These are phyloP conservation scores for Alligator sinensis DNA, from an alignment of 2,113 vertebrate species.

Conservation along the genomic window DNA sequence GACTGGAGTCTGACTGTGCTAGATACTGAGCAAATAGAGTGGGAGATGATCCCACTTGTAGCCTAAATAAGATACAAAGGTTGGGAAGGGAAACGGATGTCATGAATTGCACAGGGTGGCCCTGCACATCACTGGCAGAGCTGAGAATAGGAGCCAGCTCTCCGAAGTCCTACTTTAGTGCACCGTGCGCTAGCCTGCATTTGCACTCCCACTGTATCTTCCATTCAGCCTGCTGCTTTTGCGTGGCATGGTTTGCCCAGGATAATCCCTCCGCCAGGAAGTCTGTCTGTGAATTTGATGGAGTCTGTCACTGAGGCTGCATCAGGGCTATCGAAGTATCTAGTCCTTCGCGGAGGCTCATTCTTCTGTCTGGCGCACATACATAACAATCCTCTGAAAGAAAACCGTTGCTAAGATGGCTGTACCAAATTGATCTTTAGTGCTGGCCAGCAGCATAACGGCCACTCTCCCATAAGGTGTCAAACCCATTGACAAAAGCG, in stretches of 20 bases:
- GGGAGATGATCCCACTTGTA: neutral
- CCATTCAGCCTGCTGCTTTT: neutral
- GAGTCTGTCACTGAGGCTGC: neutral
- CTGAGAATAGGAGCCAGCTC: neutral
- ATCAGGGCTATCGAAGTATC: neutral
- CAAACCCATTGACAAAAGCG: neutral
- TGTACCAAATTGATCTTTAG: neutral
- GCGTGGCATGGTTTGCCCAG: neutral
- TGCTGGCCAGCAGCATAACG: neutral
- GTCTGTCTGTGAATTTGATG: neutral
- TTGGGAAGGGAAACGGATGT: neutral
- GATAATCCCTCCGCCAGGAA: neutral
- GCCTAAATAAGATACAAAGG: neutral
- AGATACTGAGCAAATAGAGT: neutral
- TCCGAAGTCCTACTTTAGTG: neutral
- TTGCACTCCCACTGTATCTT: neutral
- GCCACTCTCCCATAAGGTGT: too few species aligned
- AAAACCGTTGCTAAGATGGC: neutral
- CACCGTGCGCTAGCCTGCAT: neutral
- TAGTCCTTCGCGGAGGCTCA: neutral
- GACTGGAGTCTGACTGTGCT: neutral
- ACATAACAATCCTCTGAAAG: neutral
- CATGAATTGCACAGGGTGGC: neutral
- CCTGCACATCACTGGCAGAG: neutral
- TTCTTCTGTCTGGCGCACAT: neutral